Evolutionary conservation across 37 sponge, comb jelly and placozoan genomes (phyloP).

Genomic region (Beroe forskalii): DNA sequence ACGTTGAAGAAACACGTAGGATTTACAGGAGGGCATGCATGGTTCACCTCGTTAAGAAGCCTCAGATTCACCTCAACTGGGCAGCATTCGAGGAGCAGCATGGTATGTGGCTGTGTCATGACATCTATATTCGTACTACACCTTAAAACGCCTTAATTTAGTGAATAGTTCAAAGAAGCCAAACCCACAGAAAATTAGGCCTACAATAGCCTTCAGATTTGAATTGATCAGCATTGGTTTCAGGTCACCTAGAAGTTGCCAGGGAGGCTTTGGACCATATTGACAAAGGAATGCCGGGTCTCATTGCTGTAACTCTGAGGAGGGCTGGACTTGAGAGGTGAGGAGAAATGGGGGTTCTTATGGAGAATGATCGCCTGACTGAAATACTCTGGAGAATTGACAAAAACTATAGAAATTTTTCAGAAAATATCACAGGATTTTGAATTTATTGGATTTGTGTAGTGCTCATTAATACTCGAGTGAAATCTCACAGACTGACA

Average conservation of each 20-base stretch:
- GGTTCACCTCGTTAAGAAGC: slow-evolving; percentile 74
- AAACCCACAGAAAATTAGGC: no score
- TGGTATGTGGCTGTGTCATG: slow-evolving; percentile 67
- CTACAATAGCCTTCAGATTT: neutral
- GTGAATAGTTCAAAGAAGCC: no score
- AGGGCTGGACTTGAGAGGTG: slow-evolving; percentile 22
- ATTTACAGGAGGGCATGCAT: slow-evolving; percentile 76
- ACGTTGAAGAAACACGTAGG: slow-evolving; percentile 56
- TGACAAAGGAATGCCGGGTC: slow-evolving; percentile 21
- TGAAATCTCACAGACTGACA: no score
- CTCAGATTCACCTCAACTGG: slow-evolving; percentile 76
- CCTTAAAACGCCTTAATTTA: no score
- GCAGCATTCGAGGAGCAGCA: slow-evolving; percentile 75
- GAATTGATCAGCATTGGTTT: neutral
- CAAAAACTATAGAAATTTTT: no score
- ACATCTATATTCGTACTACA: neutral
- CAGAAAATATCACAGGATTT: no score
- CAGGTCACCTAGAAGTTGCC: neutral
- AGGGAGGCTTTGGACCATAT: slow-evolving; percentile 26
- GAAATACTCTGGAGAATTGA: no score
- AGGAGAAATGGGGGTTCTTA: neutral
- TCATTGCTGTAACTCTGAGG: slow-evolving; percentile 20
- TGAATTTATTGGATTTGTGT: no score
- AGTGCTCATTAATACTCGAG: no score
- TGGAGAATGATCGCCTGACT: no score